Evolutionary conservation across 2,113 vertebrate genomes (phyloP).

Genomic region (Sitta europaea): DNA sequence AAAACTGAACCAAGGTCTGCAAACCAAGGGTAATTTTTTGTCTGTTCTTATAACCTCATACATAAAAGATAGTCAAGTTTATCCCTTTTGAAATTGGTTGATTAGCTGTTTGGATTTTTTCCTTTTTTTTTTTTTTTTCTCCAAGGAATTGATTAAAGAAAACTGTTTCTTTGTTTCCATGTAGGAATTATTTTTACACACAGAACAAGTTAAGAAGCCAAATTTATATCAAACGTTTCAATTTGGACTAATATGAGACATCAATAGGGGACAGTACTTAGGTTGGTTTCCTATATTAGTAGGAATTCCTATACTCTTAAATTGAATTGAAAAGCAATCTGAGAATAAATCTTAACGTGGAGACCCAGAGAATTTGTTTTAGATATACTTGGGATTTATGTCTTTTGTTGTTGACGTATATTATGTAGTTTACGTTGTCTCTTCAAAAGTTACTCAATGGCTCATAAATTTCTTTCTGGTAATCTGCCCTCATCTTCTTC

Average conservation of each 20-base stretch:
- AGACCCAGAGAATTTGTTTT: neutral
- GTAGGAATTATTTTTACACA: neutral
- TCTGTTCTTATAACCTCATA: neutral
- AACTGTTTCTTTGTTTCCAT: neutral
- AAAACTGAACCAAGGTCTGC: accelerated
- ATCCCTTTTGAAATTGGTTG: neutral
- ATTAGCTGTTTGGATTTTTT: neutral
- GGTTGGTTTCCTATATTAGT: neutral
- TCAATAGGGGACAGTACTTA: neutral
- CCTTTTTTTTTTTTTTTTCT: neutral
- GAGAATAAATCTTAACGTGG: neutral
- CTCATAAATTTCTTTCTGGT: constrained; percentile 27
- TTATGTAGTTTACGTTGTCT: neutral
- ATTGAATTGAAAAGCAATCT: neutral
- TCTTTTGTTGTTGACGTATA: neutral
- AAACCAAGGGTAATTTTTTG: neutral
- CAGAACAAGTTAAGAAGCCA: neutral
- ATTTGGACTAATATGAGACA: neutral
- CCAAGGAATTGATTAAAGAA: neutral
- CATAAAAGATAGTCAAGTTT: neutral
- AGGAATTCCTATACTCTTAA: neutral
- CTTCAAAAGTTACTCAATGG: neutral
- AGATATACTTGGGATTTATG: neutral
- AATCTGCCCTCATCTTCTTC: constrained; percentile 23
- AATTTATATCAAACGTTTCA: neutral